Evolutionary conservation across 2,797 vertebrate species (phyloP), one percentile per base, ranked within the genome.

Genomic region (Dallia pectoralis): DNA sequence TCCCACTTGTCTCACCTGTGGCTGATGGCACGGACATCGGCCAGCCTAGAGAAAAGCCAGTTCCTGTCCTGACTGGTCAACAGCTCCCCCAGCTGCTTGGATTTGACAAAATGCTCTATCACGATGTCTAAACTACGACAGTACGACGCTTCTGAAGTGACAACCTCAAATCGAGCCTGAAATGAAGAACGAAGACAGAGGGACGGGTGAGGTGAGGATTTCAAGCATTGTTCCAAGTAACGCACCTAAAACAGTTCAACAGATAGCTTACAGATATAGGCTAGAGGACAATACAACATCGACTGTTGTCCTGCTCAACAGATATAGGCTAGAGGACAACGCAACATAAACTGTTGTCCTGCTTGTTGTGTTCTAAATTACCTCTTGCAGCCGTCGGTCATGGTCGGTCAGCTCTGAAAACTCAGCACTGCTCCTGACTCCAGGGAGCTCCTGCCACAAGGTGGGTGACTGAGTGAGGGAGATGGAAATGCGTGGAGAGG

Each of bases 81-180:
- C 77, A 95, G 86, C 0, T 78, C 76, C 63, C 93, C 95, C 59
- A 99, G 92, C 64, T 93, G 92, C 29, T 91, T 72, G 0, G 90
- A 96, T 64, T 90, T 93, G 70, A 97, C 96, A 87, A 99, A 99
- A 63, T 98, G 96, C 56, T 97, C 95, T 63, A 99, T 94, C 0
- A 97, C 96, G 64, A 99, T 95, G 0, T 98, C 95, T 67, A 99
- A 85, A 85, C 98, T 99, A 75, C 95, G 93, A 80, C 96, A 92
- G 88, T 98, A 99, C 0, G 97, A 98, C 0, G 96, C 96, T 81
- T 99, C 98, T 0, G 97, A 99, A 48, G 96, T 95, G 61, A 99
- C 93, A 15, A 99, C 89, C 84, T 99, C 98, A 87, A 99, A 99
- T 73, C 96, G 95, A 78, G 96, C 96, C 98, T 99, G 74, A 25